These are phyloP conservation scores for Erethizon dorsatum DNA, from an alignment of 2,797 vertebrate species.

Conservation along the genomic window DNA sequence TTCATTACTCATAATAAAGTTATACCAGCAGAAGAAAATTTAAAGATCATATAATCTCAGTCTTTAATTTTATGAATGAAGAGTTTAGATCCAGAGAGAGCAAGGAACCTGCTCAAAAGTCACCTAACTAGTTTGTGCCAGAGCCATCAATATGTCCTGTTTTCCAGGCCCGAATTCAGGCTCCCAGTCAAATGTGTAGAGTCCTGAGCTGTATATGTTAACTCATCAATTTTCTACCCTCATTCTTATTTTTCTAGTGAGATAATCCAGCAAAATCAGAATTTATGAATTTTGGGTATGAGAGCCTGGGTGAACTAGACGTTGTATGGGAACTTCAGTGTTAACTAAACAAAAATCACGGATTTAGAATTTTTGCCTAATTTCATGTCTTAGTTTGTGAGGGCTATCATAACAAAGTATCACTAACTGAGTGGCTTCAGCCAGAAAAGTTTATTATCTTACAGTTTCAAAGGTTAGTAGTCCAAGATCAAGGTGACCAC, in stretches of 20 bases:
- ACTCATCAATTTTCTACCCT: background rate
- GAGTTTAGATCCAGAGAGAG: background rate
- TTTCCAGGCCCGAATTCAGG: background rate
- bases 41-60: background rate
- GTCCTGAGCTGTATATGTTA: background rate
- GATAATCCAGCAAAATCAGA: background rate
- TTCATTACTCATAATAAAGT: slow-evolving; percentile 43
- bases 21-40: slow-evolving; percentile 41
- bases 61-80: slow-evolving; percentile 17
- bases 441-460: background rate
- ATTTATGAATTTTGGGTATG: background rate
- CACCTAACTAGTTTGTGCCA: background rate
- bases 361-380: background rate
- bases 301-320: slow-evolving; percentile 6
- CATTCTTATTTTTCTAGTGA: slow-evolving; percentile 2
- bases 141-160: background rate
- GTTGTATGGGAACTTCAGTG: background rate
- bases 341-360: background rate
- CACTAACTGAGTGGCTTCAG: background rate
- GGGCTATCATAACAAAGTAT: background rate
- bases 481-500: background rate
- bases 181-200: background rate
- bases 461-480: background rate
- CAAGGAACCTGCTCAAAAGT: background rate
- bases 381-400: background rate